A percentile compares a stretch with the other conserved stretches of the same genome.
Evolutionary conservation across 2,888 invertebrate species (phyloP).

Genomic region (Acrobasis consociella): DNA sequence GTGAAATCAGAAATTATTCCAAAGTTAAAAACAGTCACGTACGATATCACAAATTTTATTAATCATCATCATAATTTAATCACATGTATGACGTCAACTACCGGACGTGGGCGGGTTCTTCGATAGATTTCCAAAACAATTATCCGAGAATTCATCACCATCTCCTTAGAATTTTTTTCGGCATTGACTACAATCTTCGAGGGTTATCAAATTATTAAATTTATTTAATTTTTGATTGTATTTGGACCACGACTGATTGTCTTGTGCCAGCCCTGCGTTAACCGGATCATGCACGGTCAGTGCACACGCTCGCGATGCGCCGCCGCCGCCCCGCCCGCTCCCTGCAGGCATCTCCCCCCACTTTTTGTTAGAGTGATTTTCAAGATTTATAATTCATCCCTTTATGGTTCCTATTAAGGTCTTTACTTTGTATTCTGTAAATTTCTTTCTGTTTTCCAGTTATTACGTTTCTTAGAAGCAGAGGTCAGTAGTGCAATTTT

Average conservation of each 20-base stretch:
- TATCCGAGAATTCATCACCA: too few relatives aligned
- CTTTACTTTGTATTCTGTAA: constrained; percentile 17
- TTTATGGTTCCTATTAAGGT: constrained; percentile 20
- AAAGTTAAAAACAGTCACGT: too few relatives aligned
- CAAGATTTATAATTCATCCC: constrained; percentile 20
- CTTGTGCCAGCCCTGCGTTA: constrained; percentile 16
- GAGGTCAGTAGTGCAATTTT: too few relatives aligned
- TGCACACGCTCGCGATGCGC: constrained; percentile 21
- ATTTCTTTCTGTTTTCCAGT: constrained; percentile 13
- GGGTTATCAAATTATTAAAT: background rate
- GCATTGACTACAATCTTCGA: too few relatives aligned
- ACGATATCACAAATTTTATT: too few relatives aligned
- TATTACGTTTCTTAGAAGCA: background rate
- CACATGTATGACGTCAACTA: too few relatives aligned
- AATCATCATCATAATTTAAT: too few relatives aligned
- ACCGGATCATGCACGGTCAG: constrained; percentile 22
- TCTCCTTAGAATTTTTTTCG: too few relatives aligned
- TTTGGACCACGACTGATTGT: background rate
- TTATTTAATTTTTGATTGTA: background rate
- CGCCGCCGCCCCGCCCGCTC: constrained; percentile 17
- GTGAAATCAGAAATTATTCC: too few relatives aligned
- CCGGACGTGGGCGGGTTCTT: too few relatives aligned
- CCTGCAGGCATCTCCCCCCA: background rate
- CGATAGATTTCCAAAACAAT: too few relatives aligned
- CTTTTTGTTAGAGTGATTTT: constrained; percentile 6